A percentile compares a stretch with the other conserved stretches of the same genome.
Conservation (phyloP, 2,797 vertebrate species). For the Odontamblyopus lacepedii region DNA sequence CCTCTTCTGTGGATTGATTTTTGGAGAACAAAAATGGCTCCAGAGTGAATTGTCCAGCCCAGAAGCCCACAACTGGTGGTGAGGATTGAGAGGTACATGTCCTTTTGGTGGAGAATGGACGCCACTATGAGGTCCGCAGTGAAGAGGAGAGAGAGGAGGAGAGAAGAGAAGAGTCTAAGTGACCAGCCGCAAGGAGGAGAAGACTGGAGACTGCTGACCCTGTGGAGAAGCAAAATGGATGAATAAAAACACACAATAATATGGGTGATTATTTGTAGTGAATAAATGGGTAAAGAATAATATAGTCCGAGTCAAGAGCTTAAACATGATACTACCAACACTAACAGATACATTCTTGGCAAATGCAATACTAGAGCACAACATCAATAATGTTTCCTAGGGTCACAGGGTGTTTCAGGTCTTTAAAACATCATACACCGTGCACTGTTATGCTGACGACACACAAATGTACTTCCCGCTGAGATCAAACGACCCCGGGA, state of each 20-base stretch:
- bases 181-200: conserved; percentile 79
- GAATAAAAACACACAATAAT: neutral
- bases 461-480: no score
- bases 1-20: conserved; percentile 65
- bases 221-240: conserved; percentile 34
- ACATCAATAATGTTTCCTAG: no score
- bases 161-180: conserved; percentile 76
- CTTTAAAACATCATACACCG: no score
- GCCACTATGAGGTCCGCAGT: conserved; percentile 75
- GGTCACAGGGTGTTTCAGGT: no score
- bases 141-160: conserved; percentile 75
- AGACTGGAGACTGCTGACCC: conserved; percentile 37
- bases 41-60: conserved; percentile 86
- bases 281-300: neutral
- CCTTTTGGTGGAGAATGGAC: conserved; percentile 69
- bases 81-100: conserved; percentile 82
- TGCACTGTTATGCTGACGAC: no score
- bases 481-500: no score
- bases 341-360: no score
- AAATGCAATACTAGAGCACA: no score
- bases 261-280: no score
- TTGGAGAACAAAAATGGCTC: conserved; percentile 74
- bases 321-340: no score
- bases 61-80: conserved; percentile 77
- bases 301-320: no score